Evolutionary conservation across 2,113 vertebrate species (phyloP), one percentile per base, ranked within the genome.

Genomic region (Uropsilus gracilis): DNA sequence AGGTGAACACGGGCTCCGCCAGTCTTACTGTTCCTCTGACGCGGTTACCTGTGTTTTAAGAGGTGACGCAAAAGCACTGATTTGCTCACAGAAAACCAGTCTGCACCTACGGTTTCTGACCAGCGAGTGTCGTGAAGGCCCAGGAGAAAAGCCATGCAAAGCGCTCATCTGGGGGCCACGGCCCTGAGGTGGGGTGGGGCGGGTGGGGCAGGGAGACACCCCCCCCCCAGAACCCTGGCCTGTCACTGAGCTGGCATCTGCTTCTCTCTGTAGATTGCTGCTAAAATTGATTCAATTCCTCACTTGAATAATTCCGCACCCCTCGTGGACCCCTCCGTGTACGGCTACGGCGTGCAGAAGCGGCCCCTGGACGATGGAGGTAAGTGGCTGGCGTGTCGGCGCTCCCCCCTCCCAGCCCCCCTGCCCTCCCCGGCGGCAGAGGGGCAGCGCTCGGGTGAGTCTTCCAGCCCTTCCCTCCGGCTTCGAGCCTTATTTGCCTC

Each of bases 211-310:
- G n/a, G n/a, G n/a, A n/a, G n/a, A n/a, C n/a, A n/a, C n/a, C n/a
- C n/a, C n/a, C 59, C 92, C 44, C 14, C 6, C 6, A 37, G 34
- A 88, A 88, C 82, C 42, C 3, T 61, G 91, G 34, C 46, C 76
- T 88, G 90, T 80, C 89, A 91, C 90, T 94, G 92, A 97, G 92
- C 92, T 86, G 94, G 96, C 87, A 10, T 59, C 66, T 96, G 9
- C 63, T 96, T 97, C 86, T 96, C 63, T 91, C 95, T 96, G 34
- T 98, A 99, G 99, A 99, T 99, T 98, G 99, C 99, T 98, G 99
- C 99, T 98, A 99, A 99, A 98, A 99, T 99, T 98, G 99, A 99
- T 97, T 99, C 98, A 97, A 99, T 99, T 98, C 98, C 99, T 98
- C 99, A 99, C 98, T 98, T 99, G 98, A 99, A 99, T 98, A 99